These are phyloP conservation scores for Gryllus bimaculatus DNA, from an alignment of 1,140 invertebrate genomes.

Conservation along the genomic window DNA sequence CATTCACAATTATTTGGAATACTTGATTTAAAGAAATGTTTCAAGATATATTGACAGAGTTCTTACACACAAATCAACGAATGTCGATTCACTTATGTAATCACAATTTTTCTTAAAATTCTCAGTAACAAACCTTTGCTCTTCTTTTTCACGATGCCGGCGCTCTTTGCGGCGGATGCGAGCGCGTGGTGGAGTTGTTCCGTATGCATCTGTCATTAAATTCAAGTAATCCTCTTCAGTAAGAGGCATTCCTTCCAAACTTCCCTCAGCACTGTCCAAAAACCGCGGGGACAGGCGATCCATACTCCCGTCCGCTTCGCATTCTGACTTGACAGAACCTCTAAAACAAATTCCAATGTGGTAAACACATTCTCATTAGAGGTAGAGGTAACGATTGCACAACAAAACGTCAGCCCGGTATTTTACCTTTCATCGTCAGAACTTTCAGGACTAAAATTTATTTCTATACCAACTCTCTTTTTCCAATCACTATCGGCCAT, in stretches of 20 bases:
- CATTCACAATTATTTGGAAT: neutral
- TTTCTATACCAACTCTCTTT: conserved; percentile 25
- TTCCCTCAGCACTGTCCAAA: conserved; percentile 12
- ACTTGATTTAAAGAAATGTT: neutral
- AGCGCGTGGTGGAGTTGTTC: conserved; percentile 15
- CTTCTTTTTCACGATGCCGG: conserved; percentile 16
- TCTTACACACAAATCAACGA: neutral
- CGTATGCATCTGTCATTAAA: conserved; percentile 14
- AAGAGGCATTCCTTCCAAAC: conserved; percentile 5
- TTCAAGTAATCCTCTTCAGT: conserved; percentile 10
- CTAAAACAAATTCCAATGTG: neutral
- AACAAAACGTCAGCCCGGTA: neutral
- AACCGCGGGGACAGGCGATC: neutral
- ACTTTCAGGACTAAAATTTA: conserved; percentile 25
- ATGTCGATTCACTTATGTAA: neutral
- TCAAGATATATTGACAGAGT: neutral
- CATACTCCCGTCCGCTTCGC: neutral
- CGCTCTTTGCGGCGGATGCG: conserved; percentile 14
- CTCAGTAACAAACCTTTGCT: neutral
- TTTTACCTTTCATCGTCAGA: conserved; percentile 22
- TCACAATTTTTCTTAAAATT: neutral
- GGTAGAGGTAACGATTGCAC: neutral
- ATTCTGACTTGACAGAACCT: neutral
- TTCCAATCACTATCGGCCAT: conserved; percentile 28
- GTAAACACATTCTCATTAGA: neutral